Percentiles rank a stretch among this genome's conserved stretches.
These are phyloP conservation scores for Boloria euphrosyne DNA, from an alignment of 2,888 invertebrate species.

Conservation along the genomic window DNA sequence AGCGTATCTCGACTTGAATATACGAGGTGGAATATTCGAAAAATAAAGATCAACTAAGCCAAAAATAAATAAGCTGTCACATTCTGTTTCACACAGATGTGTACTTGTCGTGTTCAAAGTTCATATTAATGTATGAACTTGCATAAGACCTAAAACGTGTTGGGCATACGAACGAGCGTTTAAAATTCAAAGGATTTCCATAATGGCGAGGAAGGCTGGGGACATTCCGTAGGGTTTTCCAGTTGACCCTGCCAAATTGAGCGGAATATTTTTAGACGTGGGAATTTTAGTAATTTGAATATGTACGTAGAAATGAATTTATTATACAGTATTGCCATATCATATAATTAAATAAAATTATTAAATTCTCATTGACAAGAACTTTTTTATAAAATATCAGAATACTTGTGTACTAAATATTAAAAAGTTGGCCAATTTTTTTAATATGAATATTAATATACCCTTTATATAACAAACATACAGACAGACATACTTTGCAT, in stretches of 20 bases:
- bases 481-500: no score
- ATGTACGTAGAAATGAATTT: neutral
- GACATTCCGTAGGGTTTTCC: neutral
- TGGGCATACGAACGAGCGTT: conserved; percentile 20
- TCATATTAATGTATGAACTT: conserved; percentile 17
- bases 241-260: conserved; percentile 11
- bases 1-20: no score
- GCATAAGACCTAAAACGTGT: conserved; percentile 13
- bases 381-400: no score
- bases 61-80: conserved; percentile 8
- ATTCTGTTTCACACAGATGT: neutral
- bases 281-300: neutral
- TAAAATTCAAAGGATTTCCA: conserved; percentile 27
- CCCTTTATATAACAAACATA: no score
- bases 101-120: conserved; percentile 9
- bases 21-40: no score
- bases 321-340: no score
- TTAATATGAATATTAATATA: no score
- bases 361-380: neutral
- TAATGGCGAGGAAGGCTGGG: conserved; percentile 9
- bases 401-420: no score
- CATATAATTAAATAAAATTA: no score
- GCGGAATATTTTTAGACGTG: conserved; percentile 2
- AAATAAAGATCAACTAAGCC: neutral
- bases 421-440: no score